Evolutionary conservation across 1,140 invertebrate genomes (phyloP).

Genomic region (Lordiphosa stackelbergi): DNA sequence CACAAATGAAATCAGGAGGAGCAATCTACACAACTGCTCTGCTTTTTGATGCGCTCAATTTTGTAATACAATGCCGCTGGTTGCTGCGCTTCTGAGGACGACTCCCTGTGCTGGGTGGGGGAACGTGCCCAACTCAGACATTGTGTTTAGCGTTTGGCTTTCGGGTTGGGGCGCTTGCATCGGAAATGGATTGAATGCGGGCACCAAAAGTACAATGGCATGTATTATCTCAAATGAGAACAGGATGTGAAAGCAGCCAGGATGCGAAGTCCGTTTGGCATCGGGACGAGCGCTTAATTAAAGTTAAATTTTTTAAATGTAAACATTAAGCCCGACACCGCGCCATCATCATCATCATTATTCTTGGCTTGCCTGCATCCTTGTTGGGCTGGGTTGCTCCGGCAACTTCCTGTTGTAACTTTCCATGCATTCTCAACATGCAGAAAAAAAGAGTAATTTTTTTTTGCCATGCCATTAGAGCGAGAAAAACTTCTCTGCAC

Average conservation of each 20-base stretch:
- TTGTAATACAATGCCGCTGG: constrained; percentile 40
- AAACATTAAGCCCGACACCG: constrained; percentile 38
- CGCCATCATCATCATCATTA: constrained; percentile 13
- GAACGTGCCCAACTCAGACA: constrained; percentile 40
- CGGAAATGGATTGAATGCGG: constrained; percentile 68
- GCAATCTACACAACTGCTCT: constrained; percentile 57
- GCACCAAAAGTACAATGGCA: constrained; percentile 51
- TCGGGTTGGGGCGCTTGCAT: constrained; percentile 25
- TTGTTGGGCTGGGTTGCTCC: constrained; percentile 23
- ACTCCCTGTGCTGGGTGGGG: constrained; percentile 24
- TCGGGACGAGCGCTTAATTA: constrained; percentile 61
- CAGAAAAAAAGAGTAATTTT: constrained; percentile 8
- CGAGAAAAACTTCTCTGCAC: constrained; percentile 15
- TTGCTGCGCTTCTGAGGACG: constrained; percentile 33
- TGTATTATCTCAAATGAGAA: constrained; percentile 38
- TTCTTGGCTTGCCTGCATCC: constrained; percentile 20
- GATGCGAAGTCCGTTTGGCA: constrained; percentile 41
- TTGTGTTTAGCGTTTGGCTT: constrained; percentile 49
- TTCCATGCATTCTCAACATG: constrained; percentile 43
- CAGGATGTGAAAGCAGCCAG: constrained; percentile 54
- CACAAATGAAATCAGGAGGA: constrained; percentile 21
- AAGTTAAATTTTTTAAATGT: constrained; percentile 63
- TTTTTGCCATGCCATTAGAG: constrained; percentile 17
- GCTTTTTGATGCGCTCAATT: constrained; percentile 67
- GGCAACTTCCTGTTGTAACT: constrained; percentile 19